Evolutionary conservation across 2,797 vertebrate genomes (phyloP).

Genomic region (Ptychadena robeensis): DNA sequence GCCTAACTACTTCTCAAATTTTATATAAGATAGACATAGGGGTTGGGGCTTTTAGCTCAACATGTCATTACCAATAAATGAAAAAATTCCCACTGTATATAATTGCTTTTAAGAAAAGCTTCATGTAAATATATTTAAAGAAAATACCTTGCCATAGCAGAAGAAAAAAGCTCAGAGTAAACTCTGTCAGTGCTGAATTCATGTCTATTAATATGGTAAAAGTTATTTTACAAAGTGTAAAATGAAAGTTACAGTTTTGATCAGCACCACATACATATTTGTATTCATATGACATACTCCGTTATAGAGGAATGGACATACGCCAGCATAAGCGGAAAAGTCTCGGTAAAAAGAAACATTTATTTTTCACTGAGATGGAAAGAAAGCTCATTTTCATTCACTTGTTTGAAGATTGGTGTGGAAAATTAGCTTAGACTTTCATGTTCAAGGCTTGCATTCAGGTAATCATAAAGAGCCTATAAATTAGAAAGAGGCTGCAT

Average conservation of each 20-base stretch:
- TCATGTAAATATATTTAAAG: too few relatives aligned
- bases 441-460: conserved; percentile 51
- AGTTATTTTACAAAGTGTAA: background rate
- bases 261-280: background rate
- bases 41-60: too few relatives aligned
- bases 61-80: too few relatives aligned
- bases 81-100: too few relatives aligned
- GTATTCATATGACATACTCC: background rate
- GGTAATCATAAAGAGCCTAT: conserved; percentile 60
- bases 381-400: conserved; percentile 42
- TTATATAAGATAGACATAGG: too few relatives aligned
- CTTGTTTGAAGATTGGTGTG: conserved; percentile 52
- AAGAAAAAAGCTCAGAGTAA: too few relatives aligned
- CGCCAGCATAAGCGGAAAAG: background rate
- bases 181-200: background rate
- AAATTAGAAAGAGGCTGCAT: conserved; percentile 60
- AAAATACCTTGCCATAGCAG: too few relatives aligned
- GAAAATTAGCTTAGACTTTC: conserved; percentile 55
- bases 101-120: too few relatives aligned
- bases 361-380: conserved; percentile 5
- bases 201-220: background rate
- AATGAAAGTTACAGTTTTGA: background rate
- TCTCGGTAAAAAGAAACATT: background rate
- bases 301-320: background rate
- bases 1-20: too few relatives aligned